Evolutionary conservation across 2,797 vertebrate genomes (phyloP).

Genomic region (Aselliscus stoliczkanus): DNA sequence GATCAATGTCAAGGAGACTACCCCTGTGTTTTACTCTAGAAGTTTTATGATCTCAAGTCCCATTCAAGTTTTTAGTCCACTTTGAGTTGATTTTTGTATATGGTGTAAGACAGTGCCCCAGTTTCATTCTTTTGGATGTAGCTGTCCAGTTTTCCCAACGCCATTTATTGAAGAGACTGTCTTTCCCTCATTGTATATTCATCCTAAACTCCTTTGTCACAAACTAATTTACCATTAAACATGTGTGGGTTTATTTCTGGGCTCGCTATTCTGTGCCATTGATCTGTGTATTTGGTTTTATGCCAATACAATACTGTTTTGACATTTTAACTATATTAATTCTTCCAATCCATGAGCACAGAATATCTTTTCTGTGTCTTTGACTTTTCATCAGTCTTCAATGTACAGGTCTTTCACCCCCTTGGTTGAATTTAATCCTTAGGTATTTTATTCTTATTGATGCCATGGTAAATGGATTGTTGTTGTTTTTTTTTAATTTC

Average conservation of each 20-base stretch:
- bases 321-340: not conserved
- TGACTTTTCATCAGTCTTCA: not conserved
- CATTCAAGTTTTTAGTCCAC: not conserved
- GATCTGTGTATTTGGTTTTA: not conserved
- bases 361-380: not conserved
- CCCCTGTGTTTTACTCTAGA: not conserved
- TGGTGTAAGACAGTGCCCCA: not conserved
- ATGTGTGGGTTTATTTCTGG: not conserved
- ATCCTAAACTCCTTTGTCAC: not conserved
- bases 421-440: not conserved
- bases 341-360: too few relatives aligned
- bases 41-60: not conserved
- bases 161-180: not conserved
- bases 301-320: not conserved
- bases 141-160: too few relatives aligned
- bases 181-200: not conserved
- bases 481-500: not conserved
- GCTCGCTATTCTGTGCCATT: not conserved
- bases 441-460: not conserved
- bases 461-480: not conserved
- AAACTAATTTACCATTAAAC: not conserved
- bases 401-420: not conserved
- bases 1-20: not conserved
- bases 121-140: not conserved
- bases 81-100: not conserved